A percentile compares a stretch with the other conserved stretches of the same genome.
Conservation (phyloP, 2,888 invertebrate species). For the Ptychoptera albimana region DNA sequence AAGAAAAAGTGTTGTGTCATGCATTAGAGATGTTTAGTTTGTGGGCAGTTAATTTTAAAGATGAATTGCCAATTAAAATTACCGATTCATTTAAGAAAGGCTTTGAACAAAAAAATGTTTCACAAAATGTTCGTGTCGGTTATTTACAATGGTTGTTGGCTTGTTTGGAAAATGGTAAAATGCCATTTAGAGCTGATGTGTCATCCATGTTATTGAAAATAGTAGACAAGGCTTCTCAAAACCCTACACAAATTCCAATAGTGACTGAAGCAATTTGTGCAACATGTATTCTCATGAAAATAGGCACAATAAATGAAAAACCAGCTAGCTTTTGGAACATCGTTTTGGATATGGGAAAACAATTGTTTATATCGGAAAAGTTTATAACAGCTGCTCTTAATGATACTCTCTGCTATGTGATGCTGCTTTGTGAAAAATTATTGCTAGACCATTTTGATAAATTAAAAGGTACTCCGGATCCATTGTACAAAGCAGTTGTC, state of each 20-base stretch:
- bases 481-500: conserved; percentile 55
- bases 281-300: conserved; percentile 46
- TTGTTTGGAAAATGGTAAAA: conserved; percentile 40
- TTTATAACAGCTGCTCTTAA: conserved; percentile 53
- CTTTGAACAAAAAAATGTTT: conserved; percentile 55
- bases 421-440: conserved; percentile 55
- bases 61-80: conserved; percentile 46
- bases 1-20: conserved; percentile 76
- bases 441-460: conserved; percentile 51
- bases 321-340: conserved; percentile 42
- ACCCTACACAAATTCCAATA: conserved; percentile 52
- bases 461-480: conserved; percentile 46
- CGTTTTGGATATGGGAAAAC: conserved; percentile 58
- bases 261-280: conserved; percentile 59
- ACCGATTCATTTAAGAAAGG: conserved; percentile 58
- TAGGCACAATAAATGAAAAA: conserved; percentile 28
- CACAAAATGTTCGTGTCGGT: conserved; percentile 57
- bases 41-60: conserved; percentile 56
- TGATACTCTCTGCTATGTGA: conserved; percentile 54
- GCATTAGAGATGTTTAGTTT: conserved; percentile 64
- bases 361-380: conserved; percentile 68
- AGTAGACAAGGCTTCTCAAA: conserved; percentile 58
- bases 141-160: conserved; percentile 62
- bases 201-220: conserved; percentile 49
- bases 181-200: conserved; percentile 32